Base-by-base conservation (phyloP, 2,797 vertebrate species). In the Holocentrus rufus region DNA sequence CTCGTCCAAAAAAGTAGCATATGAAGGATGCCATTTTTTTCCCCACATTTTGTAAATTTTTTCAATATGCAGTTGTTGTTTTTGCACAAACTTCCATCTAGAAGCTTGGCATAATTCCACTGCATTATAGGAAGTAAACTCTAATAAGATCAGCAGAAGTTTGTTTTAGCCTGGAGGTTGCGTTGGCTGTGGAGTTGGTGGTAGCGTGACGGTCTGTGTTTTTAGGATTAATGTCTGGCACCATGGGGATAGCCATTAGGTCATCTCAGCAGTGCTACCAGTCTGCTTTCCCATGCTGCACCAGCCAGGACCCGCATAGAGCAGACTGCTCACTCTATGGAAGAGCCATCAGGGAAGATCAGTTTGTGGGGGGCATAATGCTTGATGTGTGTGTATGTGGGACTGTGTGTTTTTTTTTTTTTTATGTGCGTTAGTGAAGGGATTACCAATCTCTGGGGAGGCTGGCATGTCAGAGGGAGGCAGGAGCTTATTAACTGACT, bases 161-260 rank as follows among this genome's bases (percentile, higher is more conserved):
- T 86, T 80, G 72, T 75, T 86, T 80, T 54, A 72, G 74, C 60
- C 69, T 74, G 72, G 81, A 76, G 58, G 69, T 73, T 63, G 64
- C 64, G 78, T 46, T 39, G 76, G 74, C 69, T 73, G 53, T 47
- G 34, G 73, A 67, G 62, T 72, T 34, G 65, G 59, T 77, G 81
- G 62, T 56, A 76, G 67, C 30, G 34, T 73, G 72, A 82, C 23
- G 7, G 74, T 65, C 77, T 91, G 89, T 92, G 83, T 84, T 90
- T 92, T 89, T 81, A 89, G 90, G 88, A 91, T 92, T 92, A 92
- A 69, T 13, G 88, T 88, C 87, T 91, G 90, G 89, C 90, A 86
- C 89, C 82, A 87, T 44, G 61, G 75, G 83, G 64, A 71, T 10
- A 74, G 77, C 74, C 74, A 53, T 87, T 87, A 88, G 85, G 85